Conservation (phyloP, 2,888 invertebrate species). For the Andrena flavipes region DNA sequence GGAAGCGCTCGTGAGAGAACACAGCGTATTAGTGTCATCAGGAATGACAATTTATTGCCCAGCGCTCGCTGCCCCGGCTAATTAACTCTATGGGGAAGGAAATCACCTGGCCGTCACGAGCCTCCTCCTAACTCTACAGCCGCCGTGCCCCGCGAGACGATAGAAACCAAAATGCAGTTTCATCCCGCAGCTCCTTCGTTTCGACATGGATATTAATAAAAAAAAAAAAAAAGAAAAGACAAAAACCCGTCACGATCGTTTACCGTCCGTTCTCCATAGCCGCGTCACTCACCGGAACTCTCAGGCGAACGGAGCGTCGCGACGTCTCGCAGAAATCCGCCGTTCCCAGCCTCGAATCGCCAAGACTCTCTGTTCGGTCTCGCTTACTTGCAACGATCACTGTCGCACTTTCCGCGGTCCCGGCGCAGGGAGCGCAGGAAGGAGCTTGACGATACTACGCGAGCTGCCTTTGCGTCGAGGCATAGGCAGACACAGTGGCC, state of each 20-base stretch:
- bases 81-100: slow-evolving; percentile 27
- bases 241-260: neutral
- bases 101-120: slow-evolving; percentile 4
- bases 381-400: neutral
- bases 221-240: neutral
- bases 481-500: slow-evolving; percentile 42
- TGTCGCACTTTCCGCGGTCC: neutral
- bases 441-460: slow-evolving; percentile 16
- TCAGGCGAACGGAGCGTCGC: neutral
- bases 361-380: neutral
- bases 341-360: neutral
- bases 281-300: slow-evolving; percentile 32
- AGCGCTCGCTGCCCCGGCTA: slow-evolving; percentile 12
- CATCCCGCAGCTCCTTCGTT: neutral
- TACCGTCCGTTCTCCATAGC: neutral
- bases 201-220: neutral
- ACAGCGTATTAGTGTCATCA: slow-evolving; percentile 55
- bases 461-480: slow-evolving; percentile 48
- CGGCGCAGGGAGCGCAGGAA: neutral
- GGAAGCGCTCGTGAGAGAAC: slow-evolving; percentile 69
- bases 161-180: neutral
- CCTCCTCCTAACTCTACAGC: neutral
- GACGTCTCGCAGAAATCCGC: neutral
- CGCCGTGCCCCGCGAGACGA: neutral
- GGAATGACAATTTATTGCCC: slow-evolving; percentile 63